Base-by-base conservation (phyloP, 2,113 vertebrate species). In the Ciconia boyciana region DNA sequence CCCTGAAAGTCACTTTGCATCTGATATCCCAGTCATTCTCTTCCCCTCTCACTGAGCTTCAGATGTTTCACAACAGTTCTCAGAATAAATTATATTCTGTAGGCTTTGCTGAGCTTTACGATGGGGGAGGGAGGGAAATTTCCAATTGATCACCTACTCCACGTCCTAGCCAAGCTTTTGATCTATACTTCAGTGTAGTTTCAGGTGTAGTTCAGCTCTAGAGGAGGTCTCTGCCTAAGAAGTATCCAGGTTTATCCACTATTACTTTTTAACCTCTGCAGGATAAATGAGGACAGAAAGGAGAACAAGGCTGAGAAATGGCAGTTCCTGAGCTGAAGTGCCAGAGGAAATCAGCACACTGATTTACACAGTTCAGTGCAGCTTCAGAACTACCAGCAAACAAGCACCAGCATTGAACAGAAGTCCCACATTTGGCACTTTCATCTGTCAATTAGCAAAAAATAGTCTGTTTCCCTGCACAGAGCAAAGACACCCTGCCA, bases 1-100 rank as follows among this genome's bases (percentile, higher is more conserved):
- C 58, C 62, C 54, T 77, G 82, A 96, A 96, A 95, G 87, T 88
- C 82, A 83, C 75, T 95, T 90, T 95, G 71, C 54, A 74, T 87
- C 70, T 60, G 48, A 60, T 52, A 77, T 2, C 51, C 58, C 61
- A 89, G 43, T n/a, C 55, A 68, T 75, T 80, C 22, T 75, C 46
- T 62, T 86, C 12, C 29, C 17, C 24, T 83, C 25, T 69, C 78
- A 62, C 32, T 62, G 46, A 90, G 46, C 36, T 91, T 80, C 81
- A 80, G 70, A 46, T 75, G 11, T 71, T 90, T 66, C 70, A 77
- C 31, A 64, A 43, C 20, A 75, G 36, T 48, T 93, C 65, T 52
- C 78, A 75, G 54, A 85, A 90, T 31, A 70, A 36, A 51, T 31
- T 18, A 58, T 48, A 58, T 65, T 62, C 57, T 69, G 25, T 16